Conservation (phyloP, 2,797 vertebrate species). For the Fringilla coelebs region DNA sequence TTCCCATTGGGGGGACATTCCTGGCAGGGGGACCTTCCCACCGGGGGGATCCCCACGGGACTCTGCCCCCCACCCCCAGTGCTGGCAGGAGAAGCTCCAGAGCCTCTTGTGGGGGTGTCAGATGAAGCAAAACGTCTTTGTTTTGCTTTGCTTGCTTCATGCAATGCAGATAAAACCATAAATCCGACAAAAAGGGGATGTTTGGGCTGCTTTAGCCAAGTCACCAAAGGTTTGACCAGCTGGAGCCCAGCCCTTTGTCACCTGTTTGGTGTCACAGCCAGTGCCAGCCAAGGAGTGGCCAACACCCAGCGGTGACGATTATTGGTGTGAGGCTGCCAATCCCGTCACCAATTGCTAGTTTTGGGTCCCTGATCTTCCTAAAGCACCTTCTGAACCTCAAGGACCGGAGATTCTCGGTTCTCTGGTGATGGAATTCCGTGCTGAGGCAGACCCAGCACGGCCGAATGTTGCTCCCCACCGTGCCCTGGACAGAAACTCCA, state of each 20-base stretch:
- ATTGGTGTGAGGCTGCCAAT: neutral
- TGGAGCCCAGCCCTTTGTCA: neutral
- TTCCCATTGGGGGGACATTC: neutral
- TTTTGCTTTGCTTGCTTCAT: neutral
- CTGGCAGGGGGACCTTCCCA: neutral
- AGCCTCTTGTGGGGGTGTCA: neutral
- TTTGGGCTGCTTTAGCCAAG: neutral
- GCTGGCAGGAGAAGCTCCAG: neutral
- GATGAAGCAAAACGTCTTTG: neutral
- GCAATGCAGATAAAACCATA: neutral
- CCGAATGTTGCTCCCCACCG: neutral
- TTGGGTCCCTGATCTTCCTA: neutral
- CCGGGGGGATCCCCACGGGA: neutral
- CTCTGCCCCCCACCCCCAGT: neutral
- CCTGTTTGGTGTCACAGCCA: neutral
- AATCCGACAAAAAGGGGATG: neutral
- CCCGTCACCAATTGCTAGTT: accelerated
- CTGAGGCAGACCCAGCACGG: neutral
- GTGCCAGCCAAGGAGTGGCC: neutral
- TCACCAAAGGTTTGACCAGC: neutral
- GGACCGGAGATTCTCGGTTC: neutral
- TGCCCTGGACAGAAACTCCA: neutral
- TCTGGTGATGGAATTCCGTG: neutral
- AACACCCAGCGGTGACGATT: neutral
- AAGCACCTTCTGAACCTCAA: neutral